A percentile compares a stretch with the other conserved stretches of the same genome.
Conservation (phyloP, 2,888 invertebrate species). For the Zele albiditarsus region DNA sequence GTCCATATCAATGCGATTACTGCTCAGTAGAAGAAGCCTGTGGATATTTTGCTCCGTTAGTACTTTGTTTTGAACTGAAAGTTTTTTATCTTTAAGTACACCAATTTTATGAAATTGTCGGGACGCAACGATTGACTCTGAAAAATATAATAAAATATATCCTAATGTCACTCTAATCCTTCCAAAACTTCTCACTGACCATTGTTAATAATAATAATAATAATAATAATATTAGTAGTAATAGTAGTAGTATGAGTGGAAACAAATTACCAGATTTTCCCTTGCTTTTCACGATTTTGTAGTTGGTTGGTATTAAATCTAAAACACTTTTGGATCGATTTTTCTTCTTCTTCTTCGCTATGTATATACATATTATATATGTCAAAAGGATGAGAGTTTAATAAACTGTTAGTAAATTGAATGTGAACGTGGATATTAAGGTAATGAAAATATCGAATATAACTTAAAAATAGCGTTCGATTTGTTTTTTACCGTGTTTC, state of each 20-base stretch:
- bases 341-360: slow-evolving; percentile 69
- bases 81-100: slow-evolving; percentile 61
- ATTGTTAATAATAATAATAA: too few species aligned
- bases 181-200: too few species aligned
- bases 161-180: too few species aligned
- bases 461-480: slow-evolving; percentile 38
- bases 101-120: slow-evolving; percentile 57
- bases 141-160: neutral
- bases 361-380: slow-evolving; percentile 48
- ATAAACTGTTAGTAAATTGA: neutral
- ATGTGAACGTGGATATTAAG: too few species aligned
- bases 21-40: slow-evolving; percentile 74
- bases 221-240: too few species aligned
- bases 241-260: too few species aligned
- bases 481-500: slow-evolving; percentile 55
- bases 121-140: slow-evolving; percentile 50
- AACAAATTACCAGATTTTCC: slow-evolving; percentile 63
- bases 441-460: neutral
- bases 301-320: slow-evolving; percentile 65
- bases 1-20: slow-evolving; percentile 67
- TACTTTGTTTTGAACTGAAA: slow-evolving; percentile 58
- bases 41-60: slow-evolving; percentile 74
- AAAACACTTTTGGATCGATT: slow-evolving; percentile 63
- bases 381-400: neutral
- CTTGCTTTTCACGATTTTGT: slow-evolving; percentile 58